These are phyloP conservation scores for Spea multiplicata DNA, from an alignment of 2,113 vertebrate genomes.

Conservation along the genomic window DNA sequence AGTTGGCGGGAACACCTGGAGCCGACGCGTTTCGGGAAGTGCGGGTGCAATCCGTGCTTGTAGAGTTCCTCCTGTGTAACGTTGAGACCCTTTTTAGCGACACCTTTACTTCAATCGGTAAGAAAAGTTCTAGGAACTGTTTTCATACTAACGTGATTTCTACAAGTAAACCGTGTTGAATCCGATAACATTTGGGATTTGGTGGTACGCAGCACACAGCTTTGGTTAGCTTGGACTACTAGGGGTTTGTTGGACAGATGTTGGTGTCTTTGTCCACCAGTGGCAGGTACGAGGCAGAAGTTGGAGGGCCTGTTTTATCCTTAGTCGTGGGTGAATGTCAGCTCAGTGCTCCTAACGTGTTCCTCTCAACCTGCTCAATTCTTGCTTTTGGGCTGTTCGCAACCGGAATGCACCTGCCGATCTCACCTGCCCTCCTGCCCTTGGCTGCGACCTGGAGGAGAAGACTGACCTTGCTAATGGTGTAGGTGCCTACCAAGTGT, in stretches of 20 bases:
- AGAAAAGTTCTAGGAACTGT: conserved; percentile 30
- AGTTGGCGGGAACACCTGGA: conserved; percentile 67
- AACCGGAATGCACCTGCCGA: not conserved
- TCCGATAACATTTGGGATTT: no score
- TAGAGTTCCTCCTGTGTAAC: conserved; percentile 75
- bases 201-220: no score
- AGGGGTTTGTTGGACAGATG: no score
- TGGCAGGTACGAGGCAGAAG: no score
- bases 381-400: not conserved
- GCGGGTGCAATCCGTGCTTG: conserved; percentile 75
- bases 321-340: not conserved
- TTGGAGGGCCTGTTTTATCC: no score
- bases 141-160: no score
- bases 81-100: conserved; percentile 76
- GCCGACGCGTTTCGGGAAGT: conserved; percentile 78
- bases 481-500: not conserved
- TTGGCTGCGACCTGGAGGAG: not conserved
- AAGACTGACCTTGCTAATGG: not conserved
- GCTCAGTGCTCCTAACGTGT: no score
- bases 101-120: conserved; percentile 74
- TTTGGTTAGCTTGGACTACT: no score
- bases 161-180: no score
- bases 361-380: not conserved
- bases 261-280: no score
- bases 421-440: not conserved